phyloP scores from a whole-genome alignment of 2,797 vertebrate species.

The Bucorvus abyssinicus region DNA sequence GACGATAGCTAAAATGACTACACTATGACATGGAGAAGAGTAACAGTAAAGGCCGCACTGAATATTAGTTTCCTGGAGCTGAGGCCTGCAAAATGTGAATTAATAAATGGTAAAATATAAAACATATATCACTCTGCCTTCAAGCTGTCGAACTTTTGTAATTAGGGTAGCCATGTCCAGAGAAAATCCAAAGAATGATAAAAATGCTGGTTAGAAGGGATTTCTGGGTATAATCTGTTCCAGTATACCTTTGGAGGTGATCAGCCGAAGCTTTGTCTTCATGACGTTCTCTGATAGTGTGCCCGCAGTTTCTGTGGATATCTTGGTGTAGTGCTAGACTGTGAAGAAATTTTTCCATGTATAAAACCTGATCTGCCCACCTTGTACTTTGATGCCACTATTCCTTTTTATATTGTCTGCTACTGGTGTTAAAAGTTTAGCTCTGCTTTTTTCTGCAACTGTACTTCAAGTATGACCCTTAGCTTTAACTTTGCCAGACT shows the following conservation, averaged over 20 bases:
- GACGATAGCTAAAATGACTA: not conserved
- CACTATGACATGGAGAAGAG: not conserved
- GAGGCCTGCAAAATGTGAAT: not conserved
- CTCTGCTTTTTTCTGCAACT: not conserved
- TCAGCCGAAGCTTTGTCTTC: not conserved
- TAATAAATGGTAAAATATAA: not conserved
- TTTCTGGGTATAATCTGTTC: not conserved
- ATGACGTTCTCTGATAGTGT: not conserved
- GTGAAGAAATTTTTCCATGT: not conserved
- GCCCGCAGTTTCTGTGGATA: not conserved
- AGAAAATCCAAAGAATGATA: not conserved
- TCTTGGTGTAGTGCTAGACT: not conserved
- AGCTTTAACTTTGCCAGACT: not conserved
- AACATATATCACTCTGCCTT: not conserved
- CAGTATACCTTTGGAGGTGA: not conserved
- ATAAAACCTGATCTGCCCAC: not conserved
- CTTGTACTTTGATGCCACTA: not conserved
- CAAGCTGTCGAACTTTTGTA: not conserved
- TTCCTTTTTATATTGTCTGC: not conserved
- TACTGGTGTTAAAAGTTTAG: not conserved
- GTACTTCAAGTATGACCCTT: not conserved
- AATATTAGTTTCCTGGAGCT: not conserved
- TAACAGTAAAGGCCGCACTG: not conserved
- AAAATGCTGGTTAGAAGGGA: not conserved
- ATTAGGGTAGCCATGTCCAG: not conserved